phyloP scores from a whole-genome alignment of 2,888 invertebrate genomes.

The Eurytoma californica region DNA sequence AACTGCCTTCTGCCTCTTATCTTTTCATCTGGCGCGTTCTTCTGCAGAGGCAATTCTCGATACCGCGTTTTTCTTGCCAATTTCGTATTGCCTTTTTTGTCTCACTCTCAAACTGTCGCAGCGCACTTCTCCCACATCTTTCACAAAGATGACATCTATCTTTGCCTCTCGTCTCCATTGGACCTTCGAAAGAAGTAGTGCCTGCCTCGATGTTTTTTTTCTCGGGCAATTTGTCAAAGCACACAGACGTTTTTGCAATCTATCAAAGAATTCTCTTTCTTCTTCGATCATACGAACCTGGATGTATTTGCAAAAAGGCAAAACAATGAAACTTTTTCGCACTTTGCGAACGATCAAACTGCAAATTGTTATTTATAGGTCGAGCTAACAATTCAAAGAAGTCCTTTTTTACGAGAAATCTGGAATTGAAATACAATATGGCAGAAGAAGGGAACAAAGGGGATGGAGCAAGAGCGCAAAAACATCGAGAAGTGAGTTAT shows the following conservation, averaged over 20 bases:
- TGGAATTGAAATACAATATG: slow-evolving; percentile 34
- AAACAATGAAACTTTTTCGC: too few species aligned
- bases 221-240: slow-evolving; percentile 70
- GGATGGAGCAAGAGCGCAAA: slow-evolving; percentile 2
- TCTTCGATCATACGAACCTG: too few species aligned
- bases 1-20: neutral
- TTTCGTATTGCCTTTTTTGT: slow-evolving; percentile 9
- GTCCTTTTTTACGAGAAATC: neutral
- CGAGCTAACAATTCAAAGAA: neutral
- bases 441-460: slow-evolving; percentile 1
- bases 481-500: slow-evolving; percentile 50
- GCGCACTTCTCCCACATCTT: neutral
- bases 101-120: neutral
- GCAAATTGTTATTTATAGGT: too few species aligned
- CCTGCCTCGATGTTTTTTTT: slow-evolving; percentile 59
- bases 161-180: slow-evolving; percentile 3
- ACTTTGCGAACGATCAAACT: too few species aligned
- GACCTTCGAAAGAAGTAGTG: neutral
- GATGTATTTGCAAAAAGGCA: too few species aligned
- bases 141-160: slow-evolving; percentile 23
- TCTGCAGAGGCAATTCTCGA: neutral
- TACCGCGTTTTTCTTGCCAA: slow-evolving; percentile 14
- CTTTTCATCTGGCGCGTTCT: slow-evolving; percentile 1
- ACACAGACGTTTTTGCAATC: slow-evolving; percentile 68
- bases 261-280: slow-evolving; percentile 61